phyloP scores from a whole-genome alignment of 1,140 invertebrate genomes.

The Drosophila parvula region DNA sequence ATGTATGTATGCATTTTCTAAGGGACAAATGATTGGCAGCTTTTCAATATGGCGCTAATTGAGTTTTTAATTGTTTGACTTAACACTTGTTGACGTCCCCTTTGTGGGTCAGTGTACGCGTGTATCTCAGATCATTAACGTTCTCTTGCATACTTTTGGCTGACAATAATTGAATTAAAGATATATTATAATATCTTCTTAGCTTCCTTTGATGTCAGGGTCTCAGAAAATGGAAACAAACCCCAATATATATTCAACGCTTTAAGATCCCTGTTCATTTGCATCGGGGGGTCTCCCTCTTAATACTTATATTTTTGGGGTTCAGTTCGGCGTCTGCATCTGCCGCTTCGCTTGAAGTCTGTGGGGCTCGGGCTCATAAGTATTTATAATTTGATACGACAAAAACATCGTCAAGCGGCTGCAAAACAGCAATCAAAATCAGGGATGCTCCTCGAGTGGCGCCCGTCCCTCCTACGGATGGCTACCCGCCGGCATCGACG shows the following conservation, averaged over 20 bases:
- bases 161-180: too few species aligned
- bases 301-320: not conserved
- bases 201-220: not conserved
- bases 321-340: constrained; percentile 1
- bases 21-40: constrained; percentile 76
- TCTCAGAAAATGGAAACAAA: not conserved
- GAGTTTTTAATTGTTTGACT: constrained; percentile 82
- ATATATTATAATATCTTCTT: too few species aligned
- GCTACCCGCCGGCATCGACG: not conserved
- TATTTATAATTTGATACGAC: constrained; percentile 71
- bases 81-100: constrained; percentile 69
- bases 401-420: constrained; percentile 51
- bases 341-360: constrained; percentile 21
- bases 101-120: not conserved
- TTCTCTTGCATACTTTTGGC: too few species aligned
- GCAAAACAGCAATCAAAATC: constrained; percentile 68
- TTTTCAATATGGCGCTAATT: constrained; percentile 82
- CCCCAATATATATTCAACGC: not conserved
- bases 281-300: constrained; percentile 6
- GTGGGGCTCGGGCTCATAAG: constrained; percentile 36
- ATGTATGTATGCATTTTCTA: not conserved
- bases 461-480: not conserved
- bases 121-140: too few species aligned
- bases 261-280: constrained; percentile 19
- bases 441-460: constrained; percentile 31